Base-by-base conservation (phyloP, 2,888 invertebrate genomes). In the Opisthograptis luteolata region DNA sequence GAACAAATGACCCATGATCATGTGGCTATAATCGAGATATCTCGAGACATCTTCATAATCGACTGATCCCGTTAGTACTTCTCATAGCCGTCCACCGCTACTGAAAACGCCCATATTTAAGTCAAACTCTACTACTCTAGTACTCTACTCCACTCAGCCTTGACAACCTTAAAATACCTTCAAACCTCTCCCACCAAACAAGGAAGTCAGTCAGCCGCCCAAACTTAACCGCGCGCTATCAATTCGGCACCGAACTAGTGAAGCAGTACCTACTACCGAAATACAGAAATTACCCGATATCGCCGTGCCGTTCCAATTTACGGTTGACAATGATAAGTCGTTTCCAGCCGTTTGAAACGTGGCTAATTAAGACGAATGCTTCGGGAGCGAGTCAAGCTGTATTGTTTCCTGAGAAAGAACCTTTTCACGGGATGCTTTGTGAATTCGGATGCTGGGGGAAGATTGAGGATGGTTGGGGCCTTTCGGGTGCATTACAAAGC, bases 251-350 rank as follows among this genome's bases (percentile, higher is more conserved):
- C 13, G 40, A 22, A 31, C 20, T 14, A 2, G 7, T 7, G 6
- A n/a, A n/a, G 19, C 3, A 32, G 10, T 19, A 28, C 28, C 36
- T 9, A 22, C n/a, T n/a, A 22, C 22, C n/a, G 22, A 17, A 15
- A 17, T 37, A 43, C 54, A 60, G 43, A 58, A 65, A 62, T 64
- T 58, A 54, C 45, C 41, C 47, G 59, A 62, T 63, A 63, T 56
- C 39, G 49, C 22, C 25, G 48, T 37, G 28, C 48, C 34, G 50
- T 41, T 49, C 57, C 60, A 62, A 68, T 62, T 64, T 66, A 44
- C 53, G 54, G 50, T 47, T 58, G 76, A 77, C 79, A 72, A 62
- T 75, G 78, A 79, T 70, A 73, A 76, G 79, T 77, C 57, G 64
- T 37, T 15, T 42, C 14, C 50, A 25, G 43, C 55, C 64, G 64